Percentiles rank a stretch among this genome's conserved stretches.
Evolutionary conservation across 1,140 invertebrate genomes (phyloP).

Genomic region (Aphis gossypii): DNA sequence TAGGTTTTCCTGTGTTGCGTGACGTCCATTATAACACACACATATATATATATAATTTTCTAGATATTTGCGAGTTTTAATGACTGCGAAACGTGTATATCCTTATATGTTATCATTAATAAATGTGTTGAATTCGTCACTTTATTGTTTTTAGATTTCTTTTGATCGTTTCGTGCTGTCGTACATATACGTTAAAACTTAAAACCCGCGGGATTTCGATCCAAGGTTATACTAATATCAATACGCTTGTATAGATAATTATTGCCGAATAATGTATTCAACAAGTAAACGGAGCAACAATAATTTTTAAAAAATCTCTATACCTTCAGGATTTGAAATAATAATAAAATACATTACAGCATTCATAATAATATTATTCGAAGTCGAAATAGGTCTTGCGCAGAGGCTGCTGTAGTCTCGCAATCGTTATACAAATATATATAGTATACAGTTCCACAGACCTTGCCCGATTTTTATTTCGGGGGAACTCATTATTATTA

Average conservation of each 20-base stretch:
- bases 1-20: background rate
- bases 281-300: background rate
- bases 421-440: background rate
- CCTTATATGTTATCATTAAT: background rate
- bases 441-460: background rate
- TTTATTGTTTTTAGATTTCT: background rate
- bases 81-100: background rate
- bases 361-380: background rate
- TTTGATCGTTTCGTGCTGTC: background rate
- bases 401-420: background rate
- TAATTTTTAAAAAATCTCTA: background rate
- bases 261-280: background rate
- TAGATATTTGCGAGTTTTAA: background rate
- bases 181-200: background rate
- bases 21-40: background rate
- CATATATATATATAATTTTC: background rate
- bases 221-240: background rate
- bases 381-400: background rate
- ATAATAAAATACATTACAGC: background rate
- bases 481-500: background rate
- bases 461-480: conserved; percentile 5
- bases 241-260: background rate
- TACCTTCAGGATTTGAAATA: background rate
- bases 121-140: background rate
- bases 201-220: background rate